These are phyloP conservation scores for Lytechinus variegatus DNA, from an alignment of 35 echinoderm and acorn worm species.

Conservation along the genomic window DNA sequence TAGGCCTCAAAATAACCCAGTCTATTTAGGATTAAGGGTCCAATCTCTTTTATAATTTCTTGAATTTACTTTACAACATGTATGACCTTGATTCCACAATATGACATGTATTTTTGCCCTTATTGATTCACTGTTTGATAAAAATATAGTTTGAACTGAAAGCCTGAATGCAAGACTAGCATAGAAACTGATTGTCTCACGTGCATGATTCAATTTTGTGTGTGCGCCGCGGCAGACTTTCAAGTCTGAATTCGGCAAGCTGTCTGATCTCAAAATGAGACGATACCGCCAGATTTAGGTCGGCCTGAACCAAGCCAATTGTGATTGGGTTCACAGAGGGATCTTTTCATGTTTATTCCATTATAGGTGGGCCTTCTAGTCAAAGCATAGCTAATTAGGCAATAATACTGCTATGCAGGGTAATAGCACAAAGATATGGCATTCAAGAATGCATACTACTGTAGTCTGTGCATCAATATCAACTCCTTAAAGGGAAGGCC, in stretches of 20 bases:
- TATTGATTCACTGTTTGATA: neutral
- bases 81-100: too few species aligned
- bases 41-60: too few species aligned
- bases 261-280: slow-evolving; percentile 21
- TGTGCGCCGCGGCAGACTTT: slow-evolving; percentile 44
- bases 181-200: slow-evolving; percentile 47
- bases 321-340: slow-evolving; percentile 28
- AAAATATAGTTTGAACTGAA: neutral
- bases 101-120: neutral
- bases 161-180: neutral
- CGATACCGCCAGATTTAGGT: slow-evolving; percentile 36
- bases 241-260: slow-evolving; percentile 39
- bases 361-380: neutral
- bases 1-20: too few species aligned
- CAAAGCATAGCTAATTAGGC: slow-evolving; percentile 16
- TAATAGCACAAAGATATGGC: neutral
- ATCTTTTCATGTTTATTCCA: slow-evolving; percentile 34
- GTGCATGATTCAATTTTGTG: slow-evolving; percentile 49
- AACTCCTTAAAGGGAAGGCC: too few species aligned
- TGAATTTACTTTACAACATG: too few species aligned
- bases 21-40: too few species aligned
- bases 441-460: neutral
- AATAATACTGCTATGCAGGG: slow-evolving; percentile 6
- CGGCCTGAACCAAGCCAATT: neutral
- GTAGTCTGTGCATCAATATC: neutral